Evolutionary conservation across 2,888 invertebrate genomes (phyloP).

Genomic region (Parochlus steinenii): DNA sequence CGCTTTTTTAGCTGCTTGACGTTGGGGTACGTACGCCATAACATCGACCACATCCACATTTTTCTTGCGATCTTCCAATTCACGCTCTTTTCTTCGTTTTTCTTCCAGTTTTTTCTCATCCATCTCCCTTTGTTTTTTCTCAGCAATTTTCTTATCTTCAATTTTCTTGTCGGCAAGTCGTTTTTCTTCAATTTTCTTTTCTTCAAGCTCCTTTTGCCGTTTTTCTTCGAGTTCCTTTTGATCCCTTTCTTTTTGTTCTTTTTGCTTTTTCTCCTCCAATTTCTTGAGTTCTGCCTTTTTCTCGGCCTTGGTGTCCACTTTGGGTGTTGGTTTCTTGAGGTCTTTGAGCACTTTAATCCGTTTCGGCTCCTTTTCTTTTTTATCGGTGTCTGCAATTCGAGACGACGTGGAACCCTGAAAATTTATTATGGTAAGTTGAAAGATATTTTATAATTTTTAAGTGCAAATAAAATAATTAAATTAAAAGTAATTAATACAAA

Average conservation of each 20-base stretch:
- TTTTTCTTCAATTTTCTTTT: slow-evolving; percentile 17
- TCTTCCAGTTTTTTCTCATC: slow-evolving; percentile 29
- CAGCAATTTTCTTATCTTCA: slow-evolving; percentile 15
- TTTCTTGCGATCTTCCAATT: slow-evolving; percentile 14
- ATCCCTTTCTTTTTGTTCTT: slow-evolving; percentile 15
- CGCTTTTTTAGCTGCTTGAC: slow-evolving; percentile 82
- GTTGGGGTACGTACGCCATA: slow-evolving; percentile 71
- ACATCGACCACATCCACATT: slow-evolving; percentile 37
- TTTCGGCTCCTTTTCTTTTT: slow-evolving; percentile 15
- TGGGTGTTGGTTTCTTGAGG: slow-evolving; percentile 14
- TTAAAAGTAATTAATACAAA: too few relatives aligned
- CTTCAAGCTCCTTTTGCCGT: slow-evolving; percentile 17
- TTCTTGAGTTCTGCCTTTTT: slow-evolving; percentile 13
- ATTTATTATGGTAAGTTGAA: too few relatives aligned
- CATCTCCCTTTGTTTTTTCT: slow-evolving; percentile 21
- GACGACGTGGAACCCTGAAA: too few relatives aligned
- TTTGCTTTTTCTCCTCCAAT: slow-evolving; percentile 13
- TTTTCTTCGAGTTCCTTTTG: slow-evolving; percentile 18
- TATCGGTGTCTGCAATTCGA: slow-evolving; percentile 5
- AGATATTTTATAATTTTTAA: too few relatives aligned
- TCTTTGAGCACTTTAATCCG: slow-evolving; percentile 13
- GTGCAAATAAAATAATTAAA: too few relatives aligned
- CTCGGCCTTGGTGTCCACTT: slow-evolving; percentile 11
- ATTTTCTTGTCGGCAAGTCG: slow-evolving; percentile 13
- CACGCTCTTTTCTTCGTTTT: slow-evolving; percentile 21